These are phyloP conservation scores for Magallana nippona DNA, from an alignment of 2,888 invertebrate genomes.

Conservation along the genomic window DNA sequence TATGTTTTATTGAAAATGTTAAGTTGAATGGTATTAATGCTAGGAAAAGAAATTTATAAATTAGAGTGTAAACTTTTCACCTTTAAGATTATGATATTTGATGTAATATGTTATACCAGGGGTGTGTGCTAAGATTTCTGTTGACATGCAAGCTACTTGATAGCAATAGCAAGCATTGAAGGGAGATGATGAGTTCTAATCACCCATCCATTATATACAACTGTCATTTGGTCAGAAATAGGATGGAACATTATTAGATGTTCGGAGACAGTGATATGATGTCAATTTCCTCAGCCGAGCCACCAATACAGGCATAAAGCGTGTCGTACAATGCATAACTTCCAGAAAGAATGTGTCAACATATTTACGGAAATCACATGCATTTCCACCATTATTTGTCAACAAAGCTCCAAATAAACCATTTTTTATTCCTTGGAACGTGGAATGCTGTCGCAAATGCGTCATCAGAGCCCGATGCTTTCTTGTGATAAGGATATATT, in stretches of 20 bases:
- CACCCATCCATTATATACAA: conserved; percentile 24
- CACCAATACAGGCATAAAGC: background rate
- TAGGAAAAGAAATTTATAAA: too few species aligned
- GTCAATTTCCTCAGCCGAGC: conserved; percentile 20
- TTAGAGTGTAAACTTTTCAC: too few species aligned
- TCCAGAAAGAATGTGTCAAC: conserved; percentile 2
- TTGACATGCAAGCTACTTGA: conserved; percentile 2
- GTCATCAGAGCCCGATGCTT: conserved; percentile 18
- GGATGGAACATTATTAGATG: conserved; percentile 32
- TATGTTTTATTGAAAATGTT: too few species aligned
- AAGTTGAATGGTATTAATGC: too few species aligned
- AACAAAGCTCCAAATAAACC: conserved; percentile 5
- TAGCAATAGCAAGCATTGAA: conserved; percentile 2
- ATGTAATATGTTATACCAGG: background rate
- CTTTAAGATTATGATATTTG: too few species aligned
- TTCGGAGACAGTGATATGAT: conserved; percentile 19
- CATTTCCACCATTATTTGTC: conserved; percentile 22
- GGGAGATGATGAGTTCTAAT: conserved; percentile 13
- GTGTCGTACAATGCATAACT: background rate
- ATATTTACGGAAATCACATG: background rate
- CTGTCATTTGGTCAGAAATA: conserved; percentile 33
- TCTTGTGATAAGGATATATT: conserved; percentile 27
- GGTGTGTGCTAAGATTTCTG: background rate
- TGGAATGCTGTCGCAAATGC: conserved; percentile 12
- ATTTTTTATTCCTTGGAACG: background rate